These are phyloP conservation scores for Byasa hedistus DNA, from an alignment of 2,888 invertebrate genomes.

Conservation along the genomic window DNA sequence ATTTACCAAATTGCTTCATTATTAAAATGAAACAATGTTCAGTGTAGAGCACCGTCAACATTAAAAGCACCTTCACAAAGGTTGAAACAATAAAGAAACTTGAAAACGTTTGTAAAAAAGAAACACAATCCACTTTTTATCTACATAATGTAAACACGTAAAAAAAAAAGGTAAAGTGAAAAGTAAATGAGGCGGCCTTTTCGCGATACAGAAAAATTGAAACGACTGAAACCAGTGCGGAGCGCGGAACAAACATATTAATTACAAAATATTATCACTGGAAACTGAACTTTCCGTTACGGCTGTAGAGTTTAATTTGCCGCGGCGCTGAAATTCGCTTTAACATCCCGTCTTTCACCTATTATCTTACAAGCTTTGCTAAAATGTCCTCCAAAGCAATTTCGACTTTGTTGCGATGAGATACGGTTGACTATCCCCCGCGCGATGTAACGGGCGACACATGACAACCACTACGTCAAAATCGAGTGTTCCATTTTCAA, in stretches of 20 bases:
- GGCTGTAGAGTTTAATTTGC: conserved; percentile 1
- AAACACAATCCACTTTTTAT: conserved; percentile 12
- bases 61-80: not conserved
- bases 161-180: conserved; percentile 18
- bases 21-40: too few relatives aligned
- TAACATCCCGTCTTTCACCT: conserved; percentile 26
- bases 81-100: not conserved
- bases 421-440: conserved; percentile 30
- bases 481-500: conserved; percentile 78
- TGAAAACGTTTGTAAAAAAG: not conserved
- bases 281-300: not conserved
- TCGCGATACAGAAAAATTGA: conserved; percentile 26
- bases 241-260: conserved; percentile 29
- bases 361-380: conserved; percentile 27
- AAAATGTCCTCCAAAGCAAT: conserved; percentile 13
- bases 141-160: conserved; percentile 12
- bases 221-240: conserved; percentile 21
- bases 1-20: too few relatives aligned
- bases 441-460: conserved; percentile 37
- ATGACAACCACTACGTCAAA: conserved; percentile 70
- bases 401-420: conserved; percentile 24
- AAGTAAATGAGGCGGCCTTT: conserved; percentile 26
- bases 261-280: conserved; percentile 6
- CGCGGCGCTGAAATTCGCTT: conserved; percentile 5
- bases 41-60: too few relatives aligned